Evolutionary conservation across 2,888 invertebrate genomes (phyloP), one percentile per base, ranked within the genome.

Genomic region (Hedychridium roseum): DNA sequence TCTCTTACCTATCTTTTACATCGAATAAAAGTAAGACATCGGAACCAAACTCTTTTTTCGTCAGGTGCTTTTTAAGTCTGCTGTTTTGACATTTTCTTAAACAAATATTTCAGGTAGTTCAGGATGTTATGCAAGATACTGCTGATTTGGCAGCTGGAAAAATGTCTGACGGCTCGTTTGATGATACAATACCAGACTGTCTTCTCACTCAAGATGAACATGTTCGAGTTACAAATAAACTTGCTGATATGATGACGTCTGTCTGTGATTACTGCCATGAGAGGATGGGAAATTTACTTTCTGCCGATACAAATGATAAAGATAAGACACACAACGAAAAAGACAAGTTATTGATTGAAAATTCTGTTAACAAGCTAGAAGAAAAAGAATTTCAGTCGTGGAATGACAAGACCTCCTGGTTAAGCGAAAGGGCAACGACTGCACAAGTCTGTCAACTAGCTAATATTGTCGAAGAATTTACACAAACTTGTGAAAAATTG

Each of bases 241-340:
- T 97, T 37, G 85, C 85, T 53, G 91, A 92, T 68, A 84, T 94
- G 74, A 82, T 95, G 36, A 84, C 85, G 28, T 87, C 89, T n/a
- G 86, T 95, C 31, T 94, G 93, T 76, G 92, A 95, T 80, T 92
- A 91, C 74, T 93, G 94, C 64, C 94, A 96, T 78, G 96, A 97
- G 74, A 84, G 95, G 57, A 89, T 94, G 80, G 94, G 94, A 46
- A 92, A 93, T 78, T 84, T 97, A 43, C 86, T 97, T 47, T 88
- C 90, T 35, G 89, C 90, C 3, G 47, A 60, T 34, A 43, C 53
- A 11, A 73, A 49, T 20, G 76, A 77, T 2, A 77, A 70, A 39
- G 78, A 76, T 5, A 74, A 73, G 54, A 37, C 20, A 11, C 36
- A 45, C 2, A 70, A 51, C 23, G 74, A 76, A 9, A 54, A 50